Evolutionary conservation across 2,888 invertebrate species (phyloP).

Genomic region (Andricus quercusramuli): DNA sequence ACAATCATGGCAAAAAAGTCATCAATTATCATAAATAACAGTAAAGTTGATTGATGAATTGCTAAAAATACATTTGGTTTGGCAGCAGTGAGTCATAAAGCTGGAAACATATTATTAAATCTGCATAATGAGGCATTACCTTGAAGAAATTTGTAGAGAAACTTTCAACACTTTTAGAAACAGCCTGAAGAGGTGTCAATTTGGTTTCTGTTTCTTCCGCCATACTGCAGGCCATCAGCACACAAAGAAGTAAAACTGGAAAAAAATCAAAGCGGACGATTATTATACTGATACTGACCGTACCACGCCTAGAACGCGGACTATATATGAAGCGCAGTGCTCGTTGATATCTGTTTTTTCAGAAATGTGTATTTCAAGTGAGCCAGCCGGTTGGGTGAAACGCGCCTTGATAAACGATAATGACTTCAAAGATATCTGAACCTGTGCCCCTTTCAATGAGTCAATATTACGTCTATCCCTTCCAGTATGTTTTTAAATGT

Average conservation of each 20-base stretch:
- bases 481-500: neutral
- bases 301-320: neutral
- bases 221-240: conserved; percentile 2
- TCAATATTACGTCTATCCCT: neutral
- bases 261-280: neutral
- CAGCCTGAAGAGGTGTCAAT: conserved; percentile 52
- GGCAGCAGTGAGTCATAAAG: neutral
- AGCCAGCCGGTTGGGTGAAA: neutral
- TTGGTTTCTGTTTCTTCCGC: conserved; percentile 41
- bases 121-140: conserved; percentile 45
- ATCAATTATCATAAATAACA: neutral
- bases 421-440: neutral
- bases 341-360: neutral
- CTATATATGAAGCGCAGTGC: neutral
- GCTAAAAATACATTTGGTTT: neutral
- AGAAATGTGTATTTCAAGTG: neutral
- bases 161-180: conserved; percentile 55
- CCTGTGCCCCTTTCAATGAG: neutral
- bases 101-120: neutral
- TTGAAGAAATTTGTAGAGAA: conserved; percentile 62
- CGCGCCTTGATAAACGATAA: neutral
- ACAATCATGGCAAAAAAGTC: neutral
- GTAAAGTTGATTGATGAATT: neutral
- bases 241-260: conserved; percentile 30
- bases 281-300: neutral